Conservation (phyloP, 2,113 vertebrate species). For the Pelmatolapia mariae region DNA sequence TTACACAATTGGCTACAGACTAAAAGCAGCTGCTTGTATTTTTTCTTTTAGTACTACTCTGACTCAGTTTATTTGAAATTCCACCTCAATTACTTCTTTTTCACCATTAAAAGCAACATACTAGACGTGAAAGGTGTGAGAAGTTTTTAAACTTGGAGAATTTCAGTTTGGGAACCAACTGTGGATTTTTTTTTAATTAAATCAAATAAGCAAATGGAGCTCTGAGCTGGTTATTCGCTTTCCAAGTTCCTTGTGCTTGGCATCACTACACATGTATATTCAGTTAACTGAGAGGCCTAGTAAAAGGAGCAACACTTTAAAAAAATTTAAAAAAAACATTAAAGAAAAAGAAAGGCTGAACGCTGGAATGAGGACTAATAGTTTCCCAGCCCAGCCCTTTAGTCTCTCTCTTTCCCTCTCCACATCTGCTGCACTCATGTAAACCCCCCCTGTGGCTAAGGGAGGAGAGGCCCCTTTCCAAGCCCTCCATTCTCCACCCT, state of each 20-base stretch:
- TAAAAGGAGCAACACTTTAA: slow-evolving; percentile 46
- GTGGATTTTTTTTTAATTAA: not conserved
- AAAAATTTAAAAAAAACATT: no score
- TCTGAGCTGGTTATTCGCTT: not conserved
- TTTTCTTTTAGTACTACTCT: not conserved
- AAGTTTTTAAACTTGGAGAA: not conserved
- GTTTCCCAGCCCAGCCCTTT: slow-evolving; percentile 50
- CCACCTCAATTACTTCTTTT: not conserved
- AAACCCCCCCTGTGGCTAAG: slow-evolving; percentile 59
- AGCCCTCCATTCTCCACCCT: slow-evolving; percentile 41
- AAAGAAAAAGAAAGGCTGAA: slow-evolving; percentile 15
- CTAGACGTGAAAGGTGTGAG: not conserved
- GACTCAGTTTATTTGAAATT: not conserved
- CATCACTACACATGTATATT: slow-evolving; percentile 1
- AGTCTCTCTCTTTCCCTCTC: slow-evolving; percentile 31
- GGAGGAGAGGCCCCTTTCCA: slow-evolving; percentile 53
- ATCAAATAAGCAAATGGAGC: not conserved
- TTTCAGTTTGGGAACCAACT: not conserved
- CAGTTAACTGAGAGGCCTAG: slow-evolving; percentile 52
- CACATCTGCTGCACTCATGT: slow-evolving; percentile 78
- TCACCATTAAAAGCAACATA: not conserved
- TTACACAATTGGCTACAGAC: not conserved
- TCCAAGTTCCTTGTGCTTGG: not conserved
- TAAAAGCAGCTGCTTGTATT: not conserved
- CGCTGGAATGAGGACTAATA: slow-evolving; percentile 62